These are phyloP conservation scores for Drosophila demipolita DNA, from an alignment of 2,888 invertebrate genomes.

Conservation along the genomic window DNA sequence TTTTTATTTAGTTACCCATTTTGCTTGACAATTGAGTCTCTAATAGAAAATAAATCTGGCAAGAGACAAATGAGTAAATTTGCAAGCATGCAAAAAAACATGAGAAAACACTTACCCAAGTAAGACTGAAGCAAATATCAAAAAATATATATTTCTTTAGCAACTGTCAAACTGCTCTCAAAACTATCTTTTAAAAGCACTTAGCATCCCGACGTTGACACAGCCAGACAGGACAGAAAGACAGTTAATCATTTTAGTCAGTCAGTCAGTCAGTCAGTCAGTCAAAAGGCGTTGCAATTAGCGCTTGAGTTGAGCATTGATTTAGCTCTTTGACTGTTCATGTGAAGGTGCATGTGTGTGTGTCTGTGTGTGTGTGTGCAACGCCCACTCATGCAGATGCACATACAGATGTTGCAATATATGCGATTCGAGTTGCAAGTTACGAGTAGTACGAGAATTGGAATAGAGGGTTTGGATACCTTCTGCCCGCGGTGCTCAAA, in stretches of 20 bases:
- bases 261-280: neutral
- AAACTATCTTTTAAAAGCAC: conserved; percentile 35
- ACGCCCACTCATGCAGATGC: conserved; percentile 20
- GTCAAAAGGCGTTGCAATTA: conserved; percentile 56
- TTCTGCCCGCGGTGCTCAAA: conserved; percentile 25
- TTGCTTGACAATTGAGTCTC: too few species aligned
- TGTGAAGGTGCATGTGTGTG: neutral
- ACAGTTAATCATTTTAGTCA: neutral
- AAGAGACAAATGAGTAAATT: neutral
- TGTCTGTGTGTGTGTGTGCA: neutral
- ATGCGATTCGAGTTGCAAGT: conserved; percentile 11
- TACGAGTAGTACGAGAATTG: neutral
- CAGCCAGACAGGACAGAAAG: neutral
- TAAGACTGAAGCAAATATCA: neutral
- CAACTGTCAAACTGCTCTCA: neutral
- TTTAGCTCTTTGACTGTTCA: conserved; percentile 43
- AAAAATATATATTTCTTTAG: neutral
- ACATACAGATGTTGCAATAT: conserved; percentile 16
- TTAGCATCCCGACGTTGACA: conserved; percentile 44
- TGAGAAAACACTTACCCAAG: neutral
- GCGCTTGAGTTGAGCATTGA: conserved; percentile 56
- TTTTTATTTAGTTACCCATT: too few species aligned
- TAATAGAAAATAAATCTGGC: neutral
- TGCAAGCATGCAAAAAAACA: neutral
- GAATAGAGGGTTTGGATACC: neutral